Evolutionary conservation across 1,140 invertebrate genomes (phyloP), one percentile per base, ranked within the genome.

Genomic region (Adelges cooleyi): DNA sequence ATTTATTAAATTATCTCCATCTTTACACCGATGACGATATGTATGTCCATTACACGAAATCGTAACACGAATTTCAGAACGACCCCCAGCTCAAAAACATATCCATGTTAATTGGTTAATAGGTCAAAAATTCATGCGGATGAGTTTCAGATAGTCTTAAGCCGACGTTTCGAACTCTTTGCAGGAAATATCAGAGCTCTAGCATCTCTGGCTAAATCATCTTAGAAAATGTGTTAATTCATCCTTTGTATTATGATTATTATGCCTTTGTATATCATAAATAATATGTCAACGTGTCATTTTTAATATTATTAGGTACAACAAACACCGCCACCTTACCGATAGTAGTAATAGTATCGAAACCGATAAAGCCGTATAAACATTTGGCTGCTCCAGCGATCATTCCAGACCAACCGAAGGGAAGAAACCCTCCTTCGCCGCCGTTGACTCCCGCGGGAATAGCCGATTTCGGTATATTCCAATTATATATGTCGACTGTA

Each of bases 281-380:
- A n/a, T n/a, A n/a, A n/a, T n/a, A n/a, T n/a, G n/a, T n/a, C n/a
- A n/a, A n/a, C n/a, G n/a, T n/a, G n/a, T n/a, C n/a, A n/a, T n/a
- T n/a, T n/a, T n/a, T n/a, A n/a, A n/a, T n/a, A n/a, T n/a, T n/a
- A n/a, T n/a, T n/a, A n/a, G n/a, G n/a, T n/a, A n/a, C n/a, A n/a
- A n/a, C n/a, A n/a, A n/a, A n/a, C n/a, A n/a, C n/a, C n/a, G n/a
- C n/a, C n/a, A n/a, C n/a, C n/a, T 65, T 70, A 76, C 76, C 79
- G 50, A 83, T 85, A 3, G 90, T 90, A 15, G 91, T 90, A 48
- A 94, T 85, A 44, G 84, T 83, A 76, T 95, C 92, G 71, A 94
- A 94, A 46, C 90, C 90, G 11, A 93, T 88, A 73, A 92, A 94
- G 42, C 89, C 90, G 73, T 84, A 94, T 29, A 73, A 95, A 74